Conservation (phyloP, 2,113 vertebrate species). For the Corvus moneduloides region DNA sequence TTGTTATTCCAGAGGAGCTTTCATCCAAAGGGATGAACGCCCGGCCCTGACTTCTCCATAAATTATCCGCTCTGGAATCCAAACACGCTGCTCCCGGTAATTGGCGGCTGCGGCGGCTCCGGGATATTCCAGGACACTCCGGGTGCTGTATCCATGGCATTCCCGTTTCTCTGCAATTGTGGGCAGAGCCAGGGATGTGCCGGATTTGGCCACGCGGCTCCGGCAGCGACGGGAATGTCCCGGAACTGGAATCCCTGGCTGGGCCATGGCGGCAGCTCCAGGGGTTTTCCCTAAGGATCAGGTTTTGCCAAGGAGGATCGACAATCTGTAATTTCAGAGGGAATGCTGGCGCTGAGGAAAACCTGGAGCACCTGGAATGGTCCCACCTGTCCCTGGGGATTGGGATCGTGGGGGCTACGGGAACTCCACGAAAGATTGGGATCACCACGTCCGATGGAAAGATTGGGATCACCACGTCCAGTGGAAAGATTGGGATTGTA, state of each 20-base stretch:
- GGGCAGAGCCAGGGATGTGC: neutral
- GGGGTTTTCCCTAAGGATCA: neutral
- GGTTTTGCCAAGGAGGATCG: neutral
- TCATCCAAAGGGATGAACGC: neutral
- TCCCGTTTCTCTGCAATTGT: neutral
- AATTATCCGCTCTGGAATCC: neutral
- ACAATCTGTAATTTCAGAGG: accelerated
- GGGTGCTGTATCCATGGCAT: neutral
- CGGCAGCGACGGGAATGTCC: neutral
- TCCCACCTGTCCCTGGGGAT: neutral
- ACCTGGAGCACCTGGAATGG: neutral
- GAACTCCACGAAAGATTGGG: accelerated
- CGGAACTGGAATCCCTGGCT: neutral
- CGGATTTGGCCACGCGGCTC: neutral
- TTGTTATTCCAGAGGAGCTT: neutral
- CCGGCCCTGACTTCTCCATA: neutral
- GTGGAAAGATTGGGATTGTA: neutral
- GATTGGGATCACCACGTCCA: accelerated
- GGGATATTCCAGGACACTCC: neutral
- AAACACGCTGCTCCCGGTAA: neutral
- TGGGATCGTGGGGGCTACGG: accelerated
- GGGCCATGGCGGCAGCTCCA: neutral
- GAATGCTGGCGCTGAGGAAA: neutral
- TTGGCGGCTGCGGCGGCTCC: neutral
- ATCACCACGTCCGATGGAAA: accelerated